phyloP scores from a whole-genome alignment of 2,113 vertebrate genomes.

The Myocastor coypus region DNA sequence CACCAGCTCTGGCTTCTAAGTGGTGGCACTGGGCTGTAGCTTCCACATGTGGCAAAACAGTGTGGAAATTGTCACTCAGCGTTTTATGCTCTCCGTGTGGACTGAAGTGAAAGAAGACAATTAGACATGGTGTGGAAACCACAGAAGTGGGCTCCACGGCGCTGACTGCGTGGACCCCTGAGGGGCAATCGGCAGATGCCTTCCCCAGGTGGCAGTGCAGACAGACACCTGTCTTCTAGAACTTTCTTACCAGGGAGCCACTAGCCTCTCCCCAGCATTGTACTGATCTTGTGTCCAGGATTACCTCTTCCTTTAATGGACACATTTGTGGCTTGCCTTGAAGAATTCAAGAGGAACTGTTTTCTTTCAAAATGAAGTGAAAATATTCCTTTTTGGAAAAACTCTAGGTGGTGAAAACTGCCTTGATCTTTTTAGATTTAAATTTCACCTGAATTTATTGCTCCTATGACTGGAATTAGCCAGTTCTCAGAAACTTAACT shows the following conservation, averaged over 20 bases:
- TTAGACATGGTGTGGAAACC: neutral
- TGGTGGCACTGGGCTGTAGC: neutral
- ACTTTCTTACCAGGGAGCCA: neutral
- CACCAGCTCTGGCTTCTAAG: neutral
- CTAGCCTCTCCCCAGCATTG: neutral
- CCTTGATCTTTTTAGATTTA: slow-evolving; percentile 44
- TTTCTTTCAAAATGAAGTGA: slow-evolving; percentile 60
- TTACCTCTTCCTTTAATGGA: slow-evolving; percentile 26
- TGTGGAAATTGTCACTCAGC: neutral
- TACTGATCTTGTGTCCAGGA: neutral
- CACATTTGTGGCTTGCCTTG: slow-evolving; percentile 48
- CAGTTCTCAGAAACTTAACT: neutral
- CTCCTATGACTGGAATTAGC: neutral
- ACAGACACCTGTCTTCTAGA: neutral
- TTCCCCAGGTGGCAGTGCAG: neutral
- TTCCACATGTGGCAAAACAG: neutral
- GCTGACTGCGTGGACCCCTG: neutral
- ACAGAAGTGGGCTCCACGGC: neutral
- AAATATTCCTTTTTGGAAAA: slow-evolving; percentile 40
- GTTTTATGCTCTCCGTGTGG: neutral
- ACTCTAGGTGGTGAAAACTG: slow-evolving; percentile 52
- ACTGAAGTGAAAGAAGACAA: neutral
- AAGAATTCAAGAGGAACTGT: slow-evolving; percentile 45
- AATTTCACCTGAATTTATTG: slow-evolving; percentile 54
- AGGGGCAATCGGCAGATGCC: neutral